phyloP scores from a whole-genome alignment of 2,888 invertebrate genomes.

The Sisyra terminalis region DNA sequence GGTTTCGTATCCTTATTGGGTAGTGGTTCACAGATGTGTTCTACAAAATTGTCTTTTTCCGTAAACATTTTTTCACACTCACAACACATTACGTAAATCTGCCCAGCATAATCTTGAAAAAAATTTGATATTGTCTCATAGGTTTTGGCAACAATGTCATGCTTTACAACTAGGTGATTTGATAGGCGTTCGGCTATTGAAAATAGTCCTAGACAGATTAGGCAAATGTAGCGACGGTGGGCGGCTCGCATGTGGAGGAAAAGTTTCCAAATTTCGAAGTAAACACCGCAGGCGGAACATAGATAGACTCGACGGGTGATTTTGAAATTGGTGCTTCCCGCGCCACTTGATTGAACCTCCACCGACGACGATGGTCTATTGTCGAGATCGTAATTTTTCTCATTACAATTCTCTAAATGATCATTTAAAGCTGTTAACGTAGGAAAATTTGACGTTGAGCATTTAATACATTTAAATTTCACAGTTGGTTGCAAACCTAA shows the following conservation, averaged over 20 bases:
- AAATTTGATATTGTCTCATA: constrained; percentile 53
- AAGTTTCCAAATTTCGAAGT: constrained; percentile 75
- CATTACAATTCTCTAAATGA: constrained; percentile 44
- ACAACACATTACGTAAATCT: constrained; percentile 65
- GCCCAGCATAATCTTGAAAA: constrained; percentile 43
- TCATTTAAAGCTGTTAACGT: constrained; percentile 48
- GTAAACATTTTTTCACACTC: constrained; percentile 63
- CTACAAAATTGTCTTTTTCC: constrained; percentile 58
- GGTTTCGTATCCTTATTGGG: no score
- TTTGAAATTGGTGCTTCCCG: constrained; percentile 35
- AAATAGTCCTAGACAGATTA: constrained; percentile 73
- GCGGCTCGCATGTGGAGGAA: constrained; percentile 72
- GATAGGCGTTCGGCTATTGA: constrained; percentile 63
- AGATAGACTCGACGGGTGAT: constrained; percentile 64
- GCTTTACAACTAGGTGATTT: constrained; percentile 59
- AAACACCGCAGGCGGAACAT: constrained; percentile 67
- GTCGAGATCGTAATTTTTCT: constrained; percentile 10
- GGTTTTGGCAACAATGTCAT: constrained; percentile 54
- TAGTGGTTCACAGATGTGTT: constrained; percentile 41
- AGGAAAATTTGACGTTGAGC: constrained; percentile 49
- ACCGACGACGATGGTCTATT: constrained; percentile 9
- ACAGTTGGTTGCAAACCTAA: constrained; percentile 53
- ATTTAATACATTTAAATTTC: constrained; percentile 58
- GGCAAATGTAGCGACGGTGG: constrained; percentile 65
- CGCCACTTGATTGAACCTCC: constrained; percentile 18